A percentile compares a stretch with the other conserved stretches of the same genome.
These are phyloP conservation scores for Falco biarmicus DNA, from an alignment of 2,797 vertebrate genomes.

Conservation along the genomic window DNA sequence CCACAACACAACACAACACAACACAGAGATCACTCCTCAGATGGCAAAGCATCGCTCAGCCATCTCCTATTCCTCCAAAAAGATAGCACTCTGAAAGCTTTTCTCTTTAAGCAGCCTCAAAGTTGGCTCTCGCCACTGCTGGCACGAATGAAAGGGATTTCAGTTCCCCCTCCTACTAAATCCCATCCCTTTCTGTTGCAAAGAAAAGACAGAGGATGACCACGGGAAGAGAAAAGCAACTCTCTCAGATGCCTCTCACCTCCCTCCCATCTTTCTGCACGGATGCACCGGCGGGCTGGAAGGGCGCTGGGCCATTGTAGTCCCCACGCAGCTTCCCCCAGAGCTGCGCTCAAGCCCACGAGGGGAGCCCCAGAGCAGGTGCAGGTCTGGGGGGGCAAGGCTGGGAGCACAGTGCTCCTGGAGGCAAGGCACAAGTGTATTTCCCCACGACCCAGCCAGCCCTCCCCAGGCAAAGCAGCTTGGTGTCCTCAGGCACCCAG, in stretches of 20 bases:
- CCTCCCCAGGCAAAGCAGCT: not conserved
- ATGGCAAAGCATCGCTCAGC: not conserved
- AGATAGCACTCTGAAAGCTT: not conserved
- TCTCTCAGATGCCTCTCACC: not conserved
- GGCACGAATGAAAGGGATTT: slow-evolving; percentile 23
- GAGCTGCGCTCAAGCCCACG: not conserved
- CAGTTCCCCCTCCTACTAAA: not conserved
- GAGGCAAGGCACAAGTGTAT: not conserved
- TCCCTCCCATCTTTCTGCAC: not conserved
- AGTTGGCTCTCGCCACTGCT: slow-evolving; percentile 45
- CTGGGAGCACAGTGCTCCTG: slow-evolving; percentile 5
- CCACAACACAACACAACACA: not conserved
- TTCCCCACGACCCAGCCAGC: not conserved
- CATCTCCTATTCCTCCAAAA: not conserved
- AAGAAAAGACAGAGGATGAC: slow-evolving; percentile 9
- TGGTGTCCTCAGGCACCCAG: not conserved
- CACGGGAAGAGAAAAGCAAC: not conserved
- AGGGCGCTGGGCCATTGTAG: not conserved
- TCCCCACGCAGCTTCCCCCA: not conserved
- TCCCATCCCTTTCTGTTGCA: not conserved
- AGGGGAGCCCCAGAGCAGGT: not conserved
- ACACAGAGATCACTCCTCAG: not conserved
- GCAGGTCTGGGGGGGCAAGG: not conserved
- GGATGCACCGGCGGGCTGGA: not conserved
- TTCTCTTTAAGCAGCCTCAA: slow-evolving; percentile 22